These are phyloP conservation scores for Panagrolaimus sp. DNA, from an alignment of 1,140 invertebrate species.

Conservation along the genomic window DNA sequence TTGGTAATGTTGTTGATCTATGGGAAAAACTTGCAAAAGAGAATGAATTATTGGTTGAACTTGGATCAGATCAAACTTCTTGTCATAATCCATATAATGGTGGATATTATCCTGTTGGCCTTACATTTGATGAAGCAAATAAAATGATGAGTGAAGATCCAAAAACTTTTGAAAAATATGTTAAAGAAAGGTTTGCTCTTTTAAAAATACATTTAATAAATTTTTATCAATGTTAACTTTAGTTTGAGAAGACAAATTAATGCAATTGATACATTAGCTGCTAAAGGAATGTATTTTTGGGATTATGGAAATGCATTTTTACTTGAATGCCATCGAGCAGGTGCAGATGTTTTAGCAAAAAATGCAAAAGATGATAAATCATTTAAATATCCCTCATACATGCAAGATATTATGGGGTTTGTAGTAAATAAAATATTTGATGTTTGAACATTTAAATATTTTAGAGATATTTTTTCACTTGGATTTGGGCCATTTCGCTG, in stretches of 20 bases:
- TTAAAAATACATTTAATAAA: constrained; percentile 7
- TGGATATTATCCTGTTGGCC: constrained; percentile 67
- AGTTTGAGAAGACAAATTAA: constrained; percentile 65
- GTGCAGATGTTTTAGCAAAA: constrained; percentile 57
- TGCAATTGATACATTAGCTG: constrained; percentile 65
- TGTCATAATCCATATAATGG: constrained; percentile 68
- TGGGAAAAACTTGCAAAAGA: constrained; percentile 66
- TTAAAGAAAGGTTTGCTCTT: constrained; percentile 63
- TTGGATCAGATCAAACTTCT: constrained; percentile 70
- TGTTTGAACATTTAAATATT: neutral
- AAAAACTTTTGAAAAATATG: constrained; percentile 63
- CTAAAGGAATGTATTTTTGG: constrained; percentile 67
- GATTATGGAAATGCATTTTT: constrained; percentile 71
- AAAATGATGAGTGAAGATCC: constrained; percentile 63
- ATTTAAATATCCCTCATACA: constrained; percentile 69
- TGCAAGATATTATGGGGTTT: constrained; percentile 70
- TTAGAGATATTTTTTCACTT: constrained; percentile 66
- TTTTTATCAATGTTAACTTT: too few relatives aligned
- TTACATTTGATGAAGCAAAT: constrained; percentile 61
- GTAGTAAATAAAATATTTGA: constrained; percentile 20
- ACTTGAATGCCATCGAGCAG: constrained; percentile 66
- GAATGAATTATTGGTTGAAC: constrained; percentile 65
- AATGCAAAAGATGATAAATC: constrained; percentile 59
- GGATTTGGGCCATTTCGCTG: constrained; percentile 72
- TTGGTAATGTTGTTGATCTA: constrained; percentile 66